A percentile compares a stretch with the other conserved stretches of the same genome.
Conservation (phyloP, 1,140 invertebrate species). For the Thrips palmi region DNA sequence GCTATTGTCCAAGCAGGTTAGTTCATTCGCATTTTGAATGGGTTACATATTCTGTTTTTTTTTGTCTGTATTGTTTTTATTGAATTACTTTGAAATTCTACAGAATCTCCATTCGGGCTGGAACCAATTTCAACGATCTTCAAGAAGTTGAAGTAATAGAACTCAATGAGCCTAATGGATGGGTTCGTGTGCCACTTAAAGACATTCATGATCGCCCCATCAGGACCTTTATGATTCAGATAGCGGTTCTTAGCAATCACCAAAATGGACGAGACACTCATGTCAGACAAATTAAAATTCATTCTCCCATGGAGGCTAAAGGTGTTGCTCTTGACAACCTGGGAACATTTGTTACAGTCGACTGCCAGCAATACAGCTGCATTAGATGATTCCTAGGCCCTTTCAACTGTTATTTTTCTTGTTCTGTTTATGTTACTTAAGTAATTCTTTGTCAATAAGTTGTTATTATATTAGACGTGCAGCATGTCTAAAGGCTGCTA, state of each 20-base stretch:
- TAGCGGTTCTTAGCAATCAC: conserved; percentile 94
- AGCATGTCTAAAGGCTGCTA: too few relatives aligned
- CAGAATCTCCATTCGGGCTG: conserved; percentile 83
- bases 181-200: conserved; percentile 85
- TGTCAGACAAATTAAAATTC: conserved; percentile 90
- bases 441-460: too few relatives aligned
- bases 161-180: conserved; percentile 84
- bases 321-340: conserved; percentile 51
- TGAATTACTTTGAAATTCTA: too few relatives aligned
- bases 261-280: conserved; percentile 98
- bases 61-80: conserved; percentile 13
- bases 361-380: conserved; percentile 50
- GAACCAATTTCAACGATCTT: conserved; percentile 95
- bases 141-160: conserved; percentile 92
- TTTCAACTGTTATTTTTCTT: too few relatives aligned
- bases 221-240: conserved; percentile 90
- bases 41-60: conserved; percentile 1
- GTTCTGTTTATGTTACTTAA: too few relatives aligned
- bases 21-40: conserved; percentile 5
- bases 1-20: conserved; percentile 86
- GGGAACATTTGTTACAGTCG: conserved; percentile 59
- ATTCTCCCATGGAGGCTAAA: conserved; percentile 68
- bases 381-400: too few relatives aligned
- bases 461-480: too few relatives aligned
- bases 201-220: conserved; percentile 75